phyloP scores from a whole-genome alignment of 2,797 vertebrate genomes.

The Amblyraja radiata region DNA sequence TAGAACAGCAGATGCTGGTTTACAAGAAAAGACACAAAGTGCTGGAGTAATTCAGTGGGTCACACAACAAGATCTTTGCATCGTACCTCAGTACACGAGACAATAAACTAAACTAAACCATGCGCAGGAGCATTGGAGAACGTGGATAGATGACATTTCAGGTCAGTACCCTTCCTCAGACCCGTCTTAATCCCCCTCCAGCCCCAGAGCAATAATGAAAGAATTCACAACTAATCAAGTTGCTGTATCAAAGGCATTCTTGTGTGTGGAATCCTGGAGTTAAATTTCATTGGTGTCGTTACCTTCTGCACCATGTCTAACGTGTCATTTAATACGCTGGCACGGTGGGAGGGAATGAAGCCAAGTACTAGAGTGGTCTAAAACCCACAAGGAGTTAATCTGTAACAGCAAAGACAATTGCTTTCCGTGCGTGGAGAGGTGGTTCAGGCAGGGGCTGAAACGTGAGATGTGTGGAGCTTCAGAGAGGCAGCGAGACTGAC shows the following conservation, averaged over 20 bases:
- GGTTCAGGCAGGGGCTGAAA: background rate
- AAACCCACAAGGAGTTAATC: background rate
- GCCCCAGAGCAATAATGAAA: background rate
- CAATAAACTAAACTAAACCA: too few species aligned
- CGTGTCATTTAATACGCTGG: background rate
- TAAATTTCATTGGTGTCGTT: background rate
- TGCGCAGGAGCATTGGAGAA: too few species aligned
- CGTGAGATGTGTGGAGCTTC: background rate
- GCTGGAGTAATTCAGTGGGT: too few species aligned
- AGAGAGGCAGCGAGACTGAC: background rate
- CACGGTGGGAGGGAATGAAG: background rate
- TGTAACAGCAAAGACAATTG: background rate
- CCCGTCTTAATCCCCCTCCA: too few species aligned
- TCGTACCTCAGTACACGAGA: too few species aligned
- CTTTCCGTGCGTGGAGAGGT: background rate
- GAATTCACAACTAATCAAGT: background rate
- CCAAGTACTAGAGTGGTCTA: background rate
- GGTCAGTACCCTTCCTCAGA: too few species aligned
- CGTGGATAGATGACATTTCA: too few species aligned
- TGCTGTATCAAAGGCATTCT: background rate
- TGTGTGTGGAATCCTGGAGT: background rate
- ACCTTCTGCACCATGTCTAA: background rate
- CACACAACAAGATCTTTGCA: too few species aligned
- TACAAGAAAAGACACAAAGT: too few species aligned
- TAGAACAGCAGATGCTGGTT: too few species aligned